phyloP scores from a whole-genome alignment of 1,140 invertebrate genomes.

The Drosophila parabipectinata region DNA sequence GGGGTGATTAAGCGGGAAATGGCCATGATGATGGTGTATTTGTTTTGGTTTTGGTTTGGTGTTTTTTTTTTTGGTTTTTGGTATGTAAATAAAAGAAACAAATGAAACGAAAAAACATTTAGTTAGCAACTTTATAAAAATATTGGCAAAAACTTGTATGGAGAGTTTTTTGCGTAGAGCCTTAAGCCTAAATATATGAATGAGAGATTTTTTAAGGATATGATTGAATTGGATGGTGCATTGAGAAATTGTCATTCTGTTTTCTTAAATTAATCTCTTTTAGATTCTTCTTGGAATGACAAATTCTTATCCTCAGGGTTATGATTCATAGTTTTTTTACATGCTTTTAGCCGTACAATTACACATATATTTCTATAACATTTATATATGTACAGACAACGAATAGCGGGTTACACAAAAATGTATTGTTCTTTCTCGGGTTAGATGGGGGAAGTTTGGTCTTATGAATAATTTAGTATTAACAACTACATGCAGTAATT shows the following conservation, averaged over 20 bases:
- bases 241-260: slow-evolving; percentile 20
- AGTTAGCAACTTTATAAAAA: slow-evolving; percentile 82
- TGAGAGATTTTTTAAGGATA: slow-evolving; percentile 28
- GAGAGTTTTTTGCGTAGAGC: slow-evolving; percentile 46
- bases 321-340: slow-evolving; percentile 31
- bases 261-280: not conserved
- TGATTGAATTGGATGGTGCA: not conserved
- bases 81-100: slow-evolving; percentile 83
- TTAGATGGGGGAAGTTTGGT: slow-evolving; percentile 9
- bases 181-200: slow-evolving; percentile 52
- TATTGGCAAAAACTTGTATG: slow-evolving; percentile 49
- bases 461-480: slow-evolving; percentile 56
- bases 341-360: slow-evolving; percentile 44
- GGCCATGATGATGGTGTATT: slow-evolving; percentile 81
- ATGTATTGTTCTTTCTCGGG: slow-evolving; percentile 34
- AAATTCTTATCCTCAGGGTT: slow-evolving; percentile 6
- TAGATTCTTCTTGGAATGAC: slow-evolving; percentile 22
- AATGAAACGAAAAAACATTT: slow-evolving; percentile 84
- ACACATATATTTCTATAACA: slow-evolving; percentile 23
- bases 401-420: slow-evolving; percentile 28
- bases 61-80: slow-evolving; percentile 49
- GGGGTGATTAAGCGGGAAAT: slow-evolving; percentile 83
- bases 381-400: slow-evolving; percentile 31
- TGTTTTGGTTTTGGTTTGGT: slow-evolving; percentile 22
- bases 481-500: slow-evolving; percentile 61